Base-by-base conservation (phyloP, 2,113 vertebrate genomes). In the Cyanoramphus novaezelandiae region DNA sequence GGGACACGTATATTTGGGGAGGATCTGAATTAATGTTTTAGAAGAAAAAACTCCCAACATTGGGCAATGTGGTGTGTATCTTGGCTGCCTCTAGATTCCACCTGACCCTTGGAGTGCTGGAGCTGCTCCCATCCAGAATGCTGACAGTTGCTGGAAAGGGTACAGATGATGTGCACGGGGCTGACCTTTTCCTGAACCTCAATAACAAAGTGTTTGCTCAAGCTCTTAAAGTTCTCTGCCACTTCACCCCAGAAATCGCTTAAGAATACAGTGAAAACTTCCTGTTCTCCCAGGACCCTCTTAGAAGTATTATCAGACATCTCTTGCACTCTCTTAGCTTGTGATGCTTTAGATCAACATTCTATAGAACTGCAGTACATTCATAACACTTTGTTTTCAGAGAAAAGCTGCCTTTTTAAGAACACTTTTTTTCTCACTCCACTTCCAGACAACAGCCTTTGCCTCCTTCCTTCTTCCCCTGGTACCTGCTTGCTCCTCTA, bases 21-120 rank as follows among this genome's bases (percentile, higher is more conserved):
- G 62, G 64, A 90, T 46, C 41, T 50, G 47, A 94, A 81, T 49
- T 43, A 37, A 20, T 3, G 21, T 72, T 88, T 71, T 63, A 69
- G 55, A 64, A 77, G 35, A 18, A 75, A 94, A 82, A 6, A 0
- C 4, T 20, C 17, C 16, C 7, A 75, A 67, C 13, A 35, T 13
- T 86, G 76, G 80, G 86, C 69, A 92, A 37, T 7, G 2, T 18
- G 27, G 18, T 88, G 86, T 81, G 60, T 70, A 55, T 78, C 62
- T 95, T 96, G 95, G 95, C 95, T 82, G 72, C 8, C 69, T 86
- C 29, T 6, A 28, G 52, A 43, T 44, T 91, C 39, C 82, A 95
- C 92, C 92, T 93, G 82, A 88, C 72, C 95, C 87, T 85, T 90
- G 88, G 82, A 75, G 55, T 13, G 1, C 50, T 20, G 2, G 25